A percentile compares a stretch with the other conserved stretches of the same genome.
Evolutionary conservation across 2,797 vertebrate genomes (phyloP).

Genomic region (Enteromius afrohamiltoni): DNA sequence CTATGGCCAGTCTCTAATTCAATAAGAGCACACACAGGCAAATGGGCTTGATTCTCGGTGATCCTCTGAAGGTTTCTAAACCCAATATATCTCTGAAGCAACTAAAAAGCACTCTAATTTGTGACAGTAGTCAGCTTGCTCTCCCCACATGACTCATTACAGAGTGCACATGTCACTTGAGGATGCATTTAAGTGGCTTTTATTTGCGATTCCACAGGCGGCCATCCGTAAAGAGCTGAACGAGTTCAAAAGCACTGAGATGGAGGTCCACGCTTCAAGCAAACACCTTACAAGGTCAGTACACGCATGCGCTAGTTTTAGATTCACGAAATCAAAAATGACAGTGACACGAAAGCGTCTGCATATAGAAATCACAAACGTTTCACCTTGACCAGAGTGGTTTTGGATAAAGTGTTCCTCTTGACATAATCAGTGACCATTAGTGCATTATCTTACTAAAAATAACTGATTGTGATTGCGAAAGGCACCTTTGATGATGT

Average conservation of each 20-base stretch:
- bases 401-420: constrained; percentile 46
- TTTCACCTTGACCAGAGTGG: constrained; percentile 60
- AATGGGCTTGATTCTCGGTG: neutral
- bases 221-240: constrained; percentile 98
- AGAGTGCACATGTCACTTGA: constrained; percentile 44
- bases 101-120: neutral
- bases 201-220: constrained; percentile 77
- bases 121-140: neutral
- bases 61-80: neutral
- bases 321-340: constrained; percentile 54
- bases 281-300: constrained; percentile 97
- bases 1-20: neutral
- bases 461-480: constrained; percentile 63
- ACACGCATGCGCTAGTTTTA: constrained; percentile 67
- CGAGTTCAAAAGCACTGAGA: constrained; percentile 99
- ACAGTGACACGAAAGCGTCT: neutral
- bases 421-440: constrained; percentile 53
- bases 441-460: constrained; percentile 63
- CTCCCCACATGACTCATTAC: neutral
- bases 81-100: neutral
- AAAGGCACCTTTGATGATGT: constrained; percentile 20
- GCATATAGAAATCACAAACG: constrained; percentile 51
- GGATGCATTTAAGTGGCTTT: constrained; percentile 56
- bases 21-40: neutral
- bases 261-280: constrained; percentile 99